Evolutionary conservation across 2,888 invertebrate species (phyloP).

Genomic region (Muschampia staudingeri): DNA sequence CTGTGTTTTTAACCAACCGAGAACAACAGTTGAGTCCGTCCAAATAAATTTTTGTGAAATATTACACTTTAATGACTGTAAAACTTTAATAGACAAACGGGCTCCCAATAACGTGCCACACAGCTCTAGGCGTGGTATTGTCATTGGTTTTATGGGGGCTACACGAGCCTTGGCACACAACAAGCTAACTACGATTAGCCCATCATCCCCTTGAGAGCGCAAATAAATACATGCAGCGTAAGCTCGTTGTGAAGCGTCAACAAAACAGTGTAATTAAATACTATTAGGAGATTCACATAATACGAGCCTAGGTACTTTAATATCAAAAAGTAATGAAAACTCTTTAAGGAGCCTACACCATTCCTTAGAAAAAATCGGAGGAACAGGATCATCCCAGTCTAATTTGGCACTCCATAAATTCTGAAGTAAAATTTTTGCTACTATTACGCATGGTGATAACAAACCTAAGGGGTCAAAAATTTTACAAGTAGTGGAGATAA

Average conservation of each 20-base stretch:
- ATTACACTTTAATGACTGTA: slow-evolving; percentile 13
- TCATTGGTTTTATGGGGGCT: slow-evolving; percentile 26
- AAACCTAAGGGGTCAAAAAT: slow-evolving; percentile 29
- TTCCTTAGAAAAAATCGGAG: slow-evolving; percentile 19
- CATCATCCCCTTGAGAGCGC: background rate
- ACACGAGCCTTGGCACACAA: slow-evolving; percentile 27
- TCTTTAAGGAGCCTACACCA: slow-evolving; percentile 7
- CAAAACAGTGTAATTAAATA: slow-evolving; percentile 51
- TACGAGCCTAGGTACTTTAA: background rate
- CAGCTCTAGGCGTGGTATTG: slow-evolving; percentile 23
- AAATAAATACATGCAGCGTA: slow-evolving; percentile 42
- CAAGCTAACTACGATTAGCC: slow-evolving; percentile 1
- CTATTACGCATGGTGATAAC: slow-evolving; percentile 25
- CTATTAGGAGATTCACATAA: slow-evolving; percentile 13
- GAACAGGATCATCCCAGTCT: slow-evolving; percentile 44
- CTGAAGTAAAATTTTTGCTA: slow-evolving; percentile 31
- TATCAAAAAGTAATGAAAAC: slow-evolving; percentile 9
- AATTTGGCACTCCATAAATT: slow-evolving; percentile 3
- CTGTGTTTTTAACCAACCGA: slow-evolving; percentile 40
- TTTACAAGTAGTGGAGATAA: slow-evolving; percentile 29
- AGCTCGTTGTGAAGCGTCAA: slow-evolving; percentile 50
- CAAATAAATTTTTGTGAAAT: slow-evolving; percentile 4
- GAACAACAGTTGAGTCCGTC: slow-evolving; percentile 41
- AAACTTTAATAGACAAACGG: slow-evolving; percentile 18
- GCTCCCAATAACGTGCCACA: slow-evolving; percentile 18